These are phyloP conservation scores for Acanthosoma haemorrhoidale DNA, from an alignment of 2,888 invertebrate species.

Conservation along the genomic window DNA sequence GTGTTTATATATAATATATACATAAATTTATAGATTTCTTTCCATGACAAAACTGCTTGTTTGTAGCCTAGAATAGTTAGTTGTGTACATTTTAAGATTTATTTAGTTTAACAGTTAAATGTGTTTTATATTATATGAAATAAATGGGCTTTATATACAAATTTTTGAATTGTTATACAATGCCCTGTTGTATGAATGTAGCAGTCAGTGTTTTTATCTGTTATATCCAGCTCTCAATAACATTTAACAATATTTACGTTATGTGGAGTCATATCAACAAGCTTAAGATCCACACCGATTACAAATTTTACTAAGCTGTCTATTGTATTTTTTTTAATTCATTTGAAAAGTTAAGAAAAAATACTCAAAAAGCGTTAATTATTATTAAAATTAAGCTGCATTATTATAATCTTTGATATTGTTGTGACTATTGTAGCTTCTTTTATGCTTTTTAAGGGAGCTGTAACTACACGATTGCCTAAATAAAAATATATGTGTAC, in stretches of 20 bases:
- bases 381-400: conserved; percentile 35
- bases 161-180: conserved; percentile 26
- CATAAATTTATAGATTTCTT: conserved; percentile 30
- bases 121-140: conserved; percentile 30
- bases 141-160: conserved; percentile 22
- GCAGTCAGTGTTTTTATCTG: conserved; percentile 13
- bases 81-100: conserved; percentile 37
- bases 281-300: conserved; percentile 6
- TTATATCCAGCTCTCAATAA: conserved; percentile 17
- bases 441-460: conserved; percentile 38
- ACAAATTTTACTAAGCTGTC: conserved; percentile 24
- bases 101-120: conserved; percentile 31
- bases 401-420: conserved; percentile 39
- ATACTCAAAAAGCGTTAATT: conserved; percentile 38
- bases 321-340: conserved; percentile 34
- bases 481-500: conserved; percentile 32
- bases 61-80: conserved; percentile 37
- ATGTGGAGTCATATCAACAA: conserved; percentile 25
- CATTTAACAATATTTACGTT: not conserved
- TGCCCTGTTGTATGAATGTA: conserved; percentile 13
- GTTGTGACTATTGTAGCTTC: conserved; percentile 38
- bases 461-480: conserved; percentile 35
- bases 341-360: conserved; percentile 33
- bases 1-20: conserved; percentile 38
- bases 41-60: conserved; percentile 38